A percentile compares a stretch with the other conserved stretches of the same genome.
Conservation (phyloP, 2,797 vertebrate genomes). For the Anas acuta region DNA sequence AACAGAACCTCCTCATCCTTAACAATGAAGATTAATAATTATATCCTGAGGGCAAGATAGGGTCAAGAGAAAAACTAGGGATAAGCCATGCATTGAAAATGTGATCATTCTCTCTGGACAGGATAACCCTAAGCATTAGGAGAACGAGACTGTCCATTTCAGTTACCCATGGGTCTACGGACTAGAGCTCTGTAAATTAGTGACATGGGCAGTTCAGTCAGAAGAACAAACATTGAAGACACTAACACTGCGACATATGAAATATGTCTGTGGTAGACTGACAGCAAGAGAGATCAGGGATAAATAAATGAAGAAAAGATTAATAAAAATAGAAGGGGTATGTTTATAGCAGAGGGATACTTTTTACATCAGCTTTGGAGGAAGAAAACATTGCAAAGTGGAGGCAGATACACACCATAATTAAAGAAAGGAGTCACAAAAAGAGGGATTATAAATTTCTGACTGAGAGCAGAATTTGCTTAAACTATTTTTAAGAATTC, state of each 20-base stretch:
- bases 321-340: not conserved
- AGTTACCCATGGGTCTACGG: not conserved
- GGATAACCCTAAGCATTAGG: not conserved
- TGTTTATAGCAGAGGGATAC: not conserved
- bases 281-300: not conserved
- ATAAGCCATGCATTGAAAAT: not conserved
- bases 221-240: not conserved
- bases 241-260: not conserved
- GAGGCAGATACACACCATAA: slow-evolving; percentile 9
- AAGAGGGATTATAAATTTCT: slow-evolving; percentile 25
- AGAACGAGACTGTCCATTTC: not conserved
- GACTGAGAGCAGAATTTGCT: not conserved
- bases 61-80: not conserved
- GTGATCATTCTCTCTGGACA: not conserved
- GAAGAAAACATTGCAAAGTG: slow-evolving; percentile 28
- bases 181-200: not conserved
- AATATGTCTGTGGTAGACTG: not conserved
- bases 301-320: not conserved
- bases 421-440: slow-evolving; percentile 22
- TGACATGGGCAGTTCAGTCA: not conserved
- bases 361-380: not conserved
- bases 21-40: not conserved
- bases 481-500: slow-evolving; percentile 24
- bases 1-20: not conserved
- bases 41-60: too few species aligned